Conservation (phyloP, 1,140 invertebrate species). For the Saccostrea cuccullata region DNA sequence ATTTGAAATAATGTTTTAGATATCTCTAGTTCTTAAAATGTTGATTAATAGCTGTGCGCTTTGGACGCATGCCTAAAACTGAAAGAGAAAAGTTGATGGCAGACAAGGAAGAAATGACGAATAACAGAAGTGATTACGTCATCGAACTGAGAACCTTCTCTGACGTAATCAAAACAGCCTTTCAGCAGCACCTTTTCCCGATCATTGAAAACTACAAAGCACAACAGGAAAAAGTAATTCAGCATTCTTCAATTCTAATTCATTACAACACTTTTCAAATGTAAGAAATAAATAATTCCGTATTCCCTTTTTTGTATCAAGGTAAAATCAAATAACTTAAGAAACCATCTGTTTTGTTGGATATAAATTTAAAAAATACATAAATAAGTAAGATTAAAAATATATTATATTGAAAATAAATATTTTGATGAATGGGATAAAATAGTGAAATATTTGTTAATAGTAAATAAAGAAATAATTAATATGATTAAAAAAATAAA, state of each 20-base stretch:
- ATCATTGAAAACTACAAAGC: not conserved
- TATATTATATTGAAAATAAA: not conserved
- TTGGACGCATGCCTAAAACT: conserved; percentile 98
- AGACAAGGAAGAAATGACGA: conserved; percentile 83
- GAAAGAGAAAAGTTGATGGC: conserved; percentile 95
- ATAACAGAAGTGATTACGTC: conserved; percentile 60
- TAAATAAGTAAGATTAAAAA: too few relatives aligned
- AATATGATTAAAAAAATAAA: not conserved
- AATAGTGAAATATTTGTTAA: too few relatives aligned
- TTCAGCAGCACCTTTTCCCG: conserved; percentile 42
- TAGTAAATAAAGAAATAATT: too few relatives aligned
- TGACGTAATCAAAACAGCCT: conserved; percentile 68
- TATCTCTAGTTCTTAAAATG: not conserved
- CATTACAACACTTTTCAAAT: not conserved
- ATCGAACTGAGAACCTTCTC: conserved; percentile 68
- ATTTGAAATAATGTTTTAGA: not conserved
- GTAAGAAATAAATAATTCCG: too few relatives aligned
- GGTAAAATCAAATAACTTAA: too few relatives aligned
- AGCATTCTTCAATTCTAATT: not conserved
- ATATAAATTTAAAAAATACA: too few relatives aligned
- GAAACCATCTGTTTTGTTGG: too few relatives aligned
- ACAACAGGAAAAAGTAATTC: not conserved
- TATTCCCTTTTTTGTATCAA: too few relatives aligned
- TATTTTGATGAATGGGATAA: not conserved
- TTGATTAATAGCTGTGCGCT: conserved; percentile 91